Base-by-base conservation (phyloP, 1,140 invertebrate genomes). In the Alviniconcha marisindica region DNA sequence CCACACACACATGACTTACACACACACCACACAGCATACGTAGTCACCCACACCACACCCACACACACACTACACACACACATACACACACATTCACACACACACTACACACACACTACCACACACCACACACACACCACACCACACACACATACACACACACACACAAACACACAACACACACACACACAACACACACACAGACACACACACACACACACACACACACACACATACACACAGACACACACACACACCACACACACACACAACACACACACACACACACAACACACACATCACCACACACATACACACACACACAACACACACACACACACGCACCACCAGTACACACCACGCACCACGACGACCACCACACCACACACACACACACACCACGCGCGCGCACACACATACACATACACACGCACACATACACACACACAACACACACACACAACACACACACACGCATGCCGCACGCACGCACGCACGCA, bases 251-350 rank as follows among this genome's bases (percentile, higher is more conserved):
- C n/a, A 24, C 56, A n/a, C 56, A n/a, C 56, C 56, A 5, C 56
- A 4, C 56, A 0, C 56, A 60, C 10, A 66, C 60, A 66, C 60
- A 66, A 66, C 60, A 66, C 60, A 66, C 60, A 66, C 60, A 66
- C 60, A 66, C 60, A 33, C 60, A 66, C 60, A 33, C 60, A 66
- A 66, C 60, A 66, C 60, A 66, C 60, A 66, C 60, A 66, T 31
- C 31, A n/a, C 10, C 60, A 66, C 60, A 21, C 63, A 66, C 63
- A 21, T 33, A 66, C 28, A 21, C 31, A 33, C 63, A 0, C 63
- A 66, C 63, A 36, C 21, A 15, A 60, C 21, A 60, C 56, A 60
- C 21, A 60, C 7, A 60, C 21, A 60, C 56, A 60, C 56, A 60
- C 56, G 28, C 24, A n/a, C 28, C n/a, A n/a, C n/a, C n/a, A n/a